Conservation (phyloP, 2,888 invertebrate species). For the Cheilosia soror region DNA sequence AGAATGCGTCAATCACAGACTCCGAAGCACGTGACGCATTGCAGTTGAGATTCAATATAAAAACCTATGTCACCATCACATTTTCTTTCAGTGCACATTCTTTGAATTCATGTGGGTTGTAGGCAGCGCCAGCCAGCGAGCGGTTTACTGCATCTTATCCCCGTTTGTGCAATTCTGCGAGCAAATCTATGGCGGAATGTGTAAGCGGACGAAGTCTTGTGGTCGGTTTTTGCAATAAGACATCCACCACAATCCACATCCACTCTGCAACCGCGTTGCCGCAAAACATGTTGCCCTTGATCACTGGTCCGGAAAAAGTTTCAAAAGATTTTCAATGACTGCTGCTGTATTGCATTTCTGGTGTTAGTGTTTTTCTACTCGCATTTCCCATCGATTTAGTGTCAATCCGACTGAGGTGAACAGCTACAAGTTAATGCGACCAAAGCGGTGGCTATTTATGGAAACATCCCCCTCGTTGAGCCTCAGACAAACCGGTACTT, state of each 20-base stretch:
- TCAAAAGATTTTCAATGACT: conserved; percentile 70
- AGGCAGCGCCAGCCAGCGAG: not conserved
- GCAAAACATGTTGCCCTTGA: conserved; percentile 83
- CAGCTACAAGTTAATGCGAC: conserved; percentile 27
- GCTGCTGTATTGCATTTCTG: conserved; percentile 36
- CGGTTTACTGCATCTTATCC: conserved; percentile 10
- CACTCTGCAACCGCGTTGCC: conserved; percentile 1
- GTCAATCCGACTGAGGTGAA: conserved; percentile 60
- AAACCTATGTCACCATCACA: conserved; percentile 28
- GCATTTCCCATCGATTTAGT: conserved; percentile 71
- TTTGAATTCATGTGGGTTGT: conserved; percentile 66
- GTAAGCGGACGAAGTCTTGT: conserved; percentile 55
- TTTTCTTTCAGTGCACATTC: conserved; percentile 64
- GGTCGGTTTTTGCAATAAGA: conserved; percentile 53
- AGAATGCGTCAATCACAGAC: conserved; percentile 49
- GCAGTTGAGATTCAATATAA: conserved; percentile 32
- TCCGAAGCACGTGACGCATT: conserved; percentile 56
- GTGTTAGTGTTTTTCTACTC: conserved; percentile 58
- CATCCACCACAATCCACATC: conserved; percentile 32
- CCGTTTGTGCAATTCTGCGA: conserved; percentile 44
- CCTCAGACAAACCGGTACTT: conserved; percentile 45
- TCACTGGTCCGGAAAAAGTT: conserved; percentile 83
- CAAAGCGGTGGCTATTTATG: conserved; percentile 44
- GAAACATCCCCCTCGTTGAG: conserved; percentile 55
- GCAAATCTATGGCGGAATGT: conserved; percentile 56